Evolutionary conservation across 2,113 vertebrate genomes (phyloP), one percentile per base, ranked within the genome.

Genomic region (Zapornia atra): DNA sequence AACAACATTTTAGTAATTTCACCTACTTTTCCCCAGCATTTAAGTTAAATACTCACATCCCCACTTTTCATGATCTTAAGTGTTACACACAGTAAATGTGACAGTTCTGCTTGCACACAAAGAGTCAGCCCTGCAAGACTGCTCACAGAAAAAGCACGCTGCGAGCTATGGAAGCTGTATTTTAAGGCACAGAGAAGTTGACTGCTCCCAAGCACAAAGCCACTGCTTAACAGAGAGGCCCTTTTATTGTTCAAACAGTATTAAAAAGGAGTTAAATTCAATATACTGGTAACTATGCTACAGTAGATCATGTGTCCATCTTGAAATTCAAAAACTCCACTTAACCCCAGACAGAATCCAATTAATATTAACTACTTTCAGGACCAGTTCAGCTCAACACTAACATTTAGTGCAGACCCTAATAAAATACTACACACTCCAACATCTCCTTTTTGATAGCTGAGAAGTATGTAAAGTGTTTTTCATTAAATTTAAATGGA

Each of bases 401-500:
- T 21, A 86, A 51, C 34, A 34, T 86, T 26, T 60, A 60, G 12
- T 65, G 65, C 75, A 93, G 70, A 60, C 53, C 33, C 48, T 82
- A 71, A 75, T 76, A 75, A 95, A 88, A 81, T 11, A 82, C 83
- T 60, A 42, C 57, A 68, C 51, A 4, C 48, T 76, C 48, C 53
- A 81, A 44, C 56, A 29, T 84, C 75, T 94, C 71, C 65, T 76
- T 53, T 68, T 81, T 53, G 38, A 81, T 64, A 86, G 86, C 72
- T 75, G 80, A 88, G 82, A 88, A 88, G 56, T 6, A 42, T 29
- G 77, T 65, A 57, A 88, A 92, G 42, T 48, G 68, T 53, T 70
- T 82, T 66, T 84, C 76, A 65, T 96, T 81, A 95, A 93, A 89
- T 69, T 95, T 51, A 72, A 93, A 95, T 36, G 34, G 44, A 3